Percentiles rank a stretch among this genome's conserved stretches.
Evolutionary conservation across 2,797 vertebrate species (phyloP).

Genomic region (Lemur catta): DNA sequence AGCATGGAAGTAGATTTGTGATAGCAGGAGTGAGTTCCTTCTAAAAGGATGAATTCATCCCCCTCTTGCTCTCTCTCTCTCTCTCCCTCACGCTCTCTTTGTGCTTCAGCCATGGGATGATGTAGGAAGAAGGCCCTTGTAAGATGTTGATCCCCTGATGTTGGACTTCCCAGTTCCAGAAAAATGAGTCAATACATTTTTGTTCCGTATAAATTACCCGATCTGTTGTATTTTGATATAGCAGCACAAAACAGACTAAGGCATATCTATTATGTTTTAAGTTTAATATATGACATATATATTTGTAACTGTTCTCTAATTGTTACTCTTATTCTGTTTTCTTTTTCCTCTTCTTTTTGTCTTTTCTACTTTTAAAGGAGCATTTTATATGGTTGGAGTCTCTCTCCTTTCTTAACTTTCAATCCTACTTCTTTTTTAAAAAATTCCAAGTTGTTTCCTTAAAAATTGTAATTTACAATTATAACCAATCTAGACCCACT

Average conservation of each 20-base stretch:
- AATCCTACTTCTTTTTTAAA: neutral
- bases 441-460: neutral
- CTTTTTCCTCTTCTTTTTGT: neutral
- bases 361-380: neutral
- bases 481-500: neutral
- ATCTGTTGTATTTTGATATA: neutral
- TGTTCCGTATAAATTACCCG: neutral
- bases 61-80: neutral
- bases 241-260: neutral
- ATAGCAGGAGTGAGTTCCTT: too few relatives aligned
- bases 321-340: neutral
- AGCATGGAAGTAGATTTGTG: neutral
- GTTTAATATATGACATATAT: too few relatives aligned
- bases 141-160: neutral
- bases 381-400: neutral
- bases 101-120: neutral
- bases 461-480: neutral
- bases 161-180: neutral
- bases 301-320: neutral
- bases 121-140: neutral
- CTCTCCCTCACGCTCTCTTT: neutral
- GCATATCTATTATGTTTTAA: neutral
- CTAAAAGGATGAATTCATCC: neutral
- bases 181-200: neutral
- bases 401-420: neutral